These are phyloP conservation scores for Sweltsa coloradensis DNA, from an alignment of 1,140 invertebrate genomes.

Conservation along the genomic window DNA sequence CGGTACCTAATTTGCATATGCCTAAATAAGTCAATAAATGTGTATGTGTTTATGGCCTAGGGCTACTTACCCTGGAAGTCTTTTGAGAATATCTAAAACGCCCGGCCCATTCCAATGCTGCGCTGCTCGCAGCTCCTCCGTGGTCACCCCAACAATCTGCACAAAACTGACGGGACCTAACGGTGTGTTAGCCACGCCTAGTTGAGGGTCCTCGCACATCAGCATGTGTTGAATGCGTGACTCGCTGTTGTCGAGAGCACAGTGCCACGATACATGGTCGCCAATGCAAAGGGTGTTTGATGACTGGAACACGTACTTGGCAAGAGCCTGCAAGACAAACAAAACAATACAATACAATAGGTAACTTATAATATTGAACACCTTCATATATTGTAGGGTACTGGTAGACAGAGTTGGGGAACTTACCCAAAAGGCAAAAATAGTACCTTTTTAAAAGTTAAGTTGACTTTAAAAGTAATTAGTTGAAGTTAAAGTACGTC, in stretches of 20 bases:
- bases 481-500: no score
- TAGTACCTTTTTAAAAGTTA: no score
- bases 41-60: no score
- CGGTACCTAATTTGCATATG: no score
- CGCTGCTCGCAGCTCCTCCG: slow-evolving; percentile 75
- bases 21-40: no score
- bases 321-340: slow-evolving; percentile 78
- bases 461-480: no score
- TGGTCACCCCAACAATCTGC: slow-evolving; percentile 77
- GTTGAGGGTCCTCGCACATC: slow-evolving; percentile 70
- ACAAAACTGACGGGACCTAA: slow-evolving; percentile 67
- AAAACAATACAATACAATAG: no score
- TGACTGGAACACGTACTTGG: slow-evolving; percentile 79
- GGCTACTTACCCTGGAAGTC: slow-evolving; percentile 52
- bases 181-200: slow-evolving; percentile 50
- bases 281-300: slow-evolving; percentile 73
- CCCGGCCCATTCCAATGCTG: slow-evolving; percentile 85
- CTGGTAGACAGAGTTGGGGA: no score
- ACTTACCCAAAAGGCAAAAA: no score
- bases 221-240: slow-evolving; percentile 78
- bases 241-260: slow-evolving; percentile 64
- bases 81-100: slow-evolving; percentile 68
- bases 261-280: slow-evolving; percentile 91
- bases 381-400: no score
- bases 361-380: no score